These are phyloP conservation scores for Nestor notabilis DNA, from an alignment of 2,113 vertebrate species.

Conservation along the genomic window DNA sequence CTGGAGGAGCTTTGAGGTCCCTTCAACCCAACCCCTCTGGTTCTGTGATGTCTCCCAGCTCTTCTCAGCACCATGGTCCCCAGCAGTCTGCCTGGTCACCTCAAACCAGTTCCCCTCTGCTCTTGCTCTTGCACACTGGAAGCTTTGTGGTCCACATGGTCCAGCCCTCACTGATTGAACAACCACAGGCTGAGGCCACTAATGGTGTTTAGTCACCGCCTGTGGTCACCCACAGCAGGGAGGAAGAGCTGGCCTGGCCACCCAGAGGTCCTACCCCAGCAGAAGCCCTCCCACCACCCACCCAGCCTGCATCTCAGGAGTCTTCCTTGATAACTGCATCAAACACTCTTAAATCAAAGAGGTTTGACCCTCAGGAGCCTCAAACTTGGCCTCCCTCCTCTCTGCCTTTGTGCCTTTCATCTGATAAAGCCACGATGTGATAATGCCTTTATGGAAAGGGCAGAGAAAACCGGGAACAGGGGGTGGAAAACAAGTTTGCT, in stretches of 20 bases:
- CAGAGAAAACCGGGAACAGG: background rate
- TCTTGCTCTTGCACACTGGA: background rate
- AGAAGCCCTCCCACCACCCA: background rate
- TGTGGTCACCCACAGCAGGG: background rate
- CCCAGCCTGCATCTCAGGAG: background rate
- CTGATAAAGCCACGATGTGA: background rate
- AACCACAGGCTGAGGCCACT: background rate
- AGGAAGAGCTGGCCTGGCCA: background rate
- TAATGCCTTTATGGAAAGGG: background rate
- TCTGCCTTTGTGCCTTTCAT: background rate
- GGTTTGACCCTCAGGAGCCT: background rate
- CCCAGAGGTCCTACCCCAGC: background rate
- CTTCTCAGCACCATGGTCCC: background rate
- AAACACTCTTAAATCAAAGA: background rate
- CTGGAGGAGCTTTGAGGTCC: background rate
- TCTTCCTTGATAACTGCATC: background rate
- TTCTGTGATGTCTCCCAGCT: background rate
- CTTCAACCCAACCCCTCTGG: background rate
- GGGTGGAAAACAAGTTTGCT: constrained; percentile 8
- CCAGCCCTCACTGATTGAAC: background rate
- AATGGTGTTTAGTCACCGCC: background rate
- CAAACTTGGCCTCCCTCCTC: background rate
- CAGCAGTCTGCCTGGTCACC: background rate
- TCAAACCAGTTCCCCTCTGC: background rate
- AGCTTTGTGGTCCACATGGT: background rate